A percentile compares a stretch with the other conserved stretches of the same genome.
These are phyloP conservation scores for Platorchestia sp. DNA, from an alignment of 1,140 invertebrate genomes.

Conservation along the genomic window DNA sequence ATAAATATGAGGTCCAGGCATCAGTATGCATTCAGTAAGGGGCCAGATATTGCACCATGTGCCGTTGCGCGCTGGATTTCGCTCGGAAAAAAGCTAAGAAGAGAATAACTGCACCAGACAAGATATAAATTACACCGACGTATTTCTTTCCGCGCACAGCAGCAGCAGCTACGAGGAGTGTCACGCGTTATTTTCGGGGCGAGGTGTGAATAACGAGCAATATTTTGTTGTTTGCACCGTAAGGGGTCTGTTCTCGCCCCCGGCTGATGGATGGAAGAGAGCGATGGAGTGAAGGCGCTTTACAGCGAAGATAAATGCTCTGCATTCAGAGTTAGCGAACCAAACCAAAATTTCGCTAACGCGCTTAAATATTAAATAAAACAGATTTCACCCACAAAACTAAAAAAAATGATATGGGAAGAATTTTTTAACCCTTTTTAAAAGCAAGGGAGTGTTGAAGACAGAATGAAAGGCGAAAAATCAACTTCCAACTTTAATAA, in stretches of 20 bases:
- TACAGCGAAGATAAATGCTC: neutral
- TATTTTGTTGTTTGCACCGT: conserved; percentile 20
- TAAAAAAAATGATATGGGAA: neutral
- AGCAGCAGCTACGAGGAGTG: neutral
- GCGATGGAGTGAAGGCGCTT: conserved; percentile 4
- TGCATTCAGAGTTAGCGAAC: neutral
- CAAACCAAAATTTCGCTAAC: neutral
- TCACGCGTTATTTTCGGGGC: neutral
- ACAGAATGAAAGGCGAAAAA: neutral
- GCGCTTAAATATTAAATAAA: neutral
- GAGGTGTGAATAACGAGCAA: conserved; percentile 9
- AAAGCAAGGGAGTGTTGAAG: neutral
- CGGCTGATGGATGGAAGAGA: conserved; percentile 22
- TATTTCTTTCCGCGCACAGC: conserved; percentile 11
- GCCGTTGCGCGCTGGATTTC: neutral
- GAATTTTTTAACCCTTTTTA: neutral
- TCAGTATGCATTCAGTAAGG: conserved; percentile 4
- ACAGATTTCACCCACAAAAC: neutral
- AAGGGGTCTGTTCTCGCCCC: conserved; percentile 23
- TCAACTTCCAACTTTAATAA: neutral
- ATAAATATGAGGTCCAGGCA: conserved; percentile 14
- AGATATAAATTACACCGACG: neutral
- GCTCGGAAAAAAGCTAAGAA: neutral
- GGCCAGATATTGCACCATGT: neutral
- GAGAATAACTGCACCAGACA: conserved; percentile 22